These are phyloP conservation scores for Chunga burmeisteri DNA, from an alignment of 2,113 vertebrate species.

Conservation along the genomic window DNA sequence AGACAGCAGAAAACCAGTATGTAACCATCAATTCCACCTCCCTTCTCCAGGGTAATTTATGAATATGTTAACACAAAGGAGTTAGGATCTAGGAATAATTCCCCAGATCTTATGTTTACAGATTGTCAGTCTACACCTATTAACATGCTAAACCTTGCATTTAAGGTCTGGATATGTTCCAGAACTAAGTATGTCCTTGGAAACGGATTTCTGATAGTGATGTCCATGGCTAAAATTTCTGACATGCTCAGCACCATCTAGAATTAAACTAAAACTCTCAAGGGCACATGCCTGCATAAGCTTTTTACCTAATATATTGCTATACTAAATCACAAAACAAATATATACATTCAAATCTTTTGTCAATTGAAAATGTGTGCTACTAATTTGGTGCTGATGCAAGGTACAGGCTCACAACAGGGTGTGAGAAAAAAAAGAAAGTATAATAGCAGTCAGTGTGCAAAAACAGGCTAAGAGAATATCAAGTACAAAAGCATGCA, in stretches of 20 bases:
- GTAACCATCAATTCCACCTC: not conserved
- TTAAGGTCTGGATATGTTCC: constrained; percentile 11
- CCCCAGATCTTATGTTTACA: constrained; percentile 18
- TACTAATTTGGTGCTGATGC: not conserved
- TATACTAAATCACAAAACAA: constrained; percentile 6
- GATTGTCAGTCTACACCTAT: constrained; percentile 22
- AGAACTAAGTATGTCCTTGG: constrained; percentile 13
- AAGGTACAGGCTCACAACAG: not conserved
- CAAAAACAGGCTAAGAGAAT: not conserved
- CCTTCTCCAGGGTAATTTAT: not conserved
- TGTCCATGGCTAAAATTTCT: constrained; percentile 11
- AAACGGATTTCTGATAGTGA: not conserved
- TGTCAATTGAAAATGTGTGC: not conserved
- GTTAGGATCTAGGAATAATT: constrained; percentile 26
- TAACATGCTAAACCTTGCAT: constrained; percentile 31
- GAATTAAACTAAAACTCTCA: constrained; percentile 30
- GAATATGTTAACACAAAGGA: constrained; percentile 7
- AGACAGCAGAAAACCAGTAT: not conserved
- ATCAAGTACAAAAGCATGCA: not conserved
- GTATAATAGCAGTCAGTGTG: not conserved
- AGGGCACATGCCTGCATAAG: not conserved
- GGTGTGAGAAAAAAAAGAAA: not conserved
- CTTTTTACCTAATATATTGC: not conserved
- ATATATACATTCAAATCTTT: not conserved
- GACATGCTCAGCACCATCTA: constrained; percentile 12